Conservation (phyloP, 2,888 invertebrate genomes). For the Sinotaia quadrata region DNA sequence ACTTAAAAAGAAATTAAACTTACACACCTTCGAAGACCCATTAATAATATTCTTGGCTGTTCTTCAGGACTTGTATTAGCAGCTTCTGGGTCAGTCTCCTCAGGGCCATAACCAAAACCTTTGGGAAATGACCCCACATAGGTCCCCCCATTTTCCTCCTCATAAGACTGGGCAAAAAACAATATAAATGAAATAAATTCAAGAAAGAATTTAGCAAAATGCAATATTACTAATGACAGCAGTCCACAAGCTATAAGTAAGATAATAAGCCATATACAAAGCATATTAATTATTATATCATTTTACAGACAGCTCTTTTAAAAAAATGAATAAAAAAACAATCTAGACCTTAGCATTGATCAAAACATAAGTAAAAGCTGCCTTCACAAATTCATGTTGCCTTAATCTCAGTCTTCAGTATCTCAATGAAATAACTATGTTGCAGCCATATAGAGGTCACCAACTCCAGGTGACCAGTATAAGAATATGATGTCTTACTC, state of each 20-base stretch:
- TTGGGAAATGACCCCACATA: constrained; percentile 85
- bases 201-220: not conserved
- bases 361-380: too few relatives aligned
- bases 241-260: not conserved
- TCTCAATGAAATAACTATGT: too few relatives aligned
- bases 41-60: constrained; percentile 93
- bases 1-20: too few relatives aligned
- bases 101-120: constrained; percentile 88
- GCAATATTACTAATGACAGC: not conserved
- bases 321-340: too few relatives aligned
- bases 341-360: too few relatives aligned
- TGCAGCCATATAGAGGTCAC: too few relatives aligned
- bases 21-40: constrained; percentile 89
- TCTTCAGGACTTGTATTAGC: constrained; percentile 77
- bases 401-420: too few relatives aligned
- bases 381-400: too few relatives aligned
- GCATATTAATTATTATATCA: too few relatives aligned
- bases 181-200: not conserved
- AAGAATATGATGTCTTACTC: too few relatives aligned
- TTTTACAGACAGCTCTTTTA: too few relatives aligned
- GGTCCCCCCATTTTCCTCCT: constrained; percentile 43
- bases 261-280: not conserved
- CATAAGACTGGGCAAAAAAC: constrained; percentile 45
- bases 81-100: constrained; percentile 75
- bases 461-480: too few relatives aligned